Percentiles rank a stretch among this genome's conserved stretches.
Conservation (phyloP, 2,888 invertebrate genomes). For the Catonia carolina region DNA sequence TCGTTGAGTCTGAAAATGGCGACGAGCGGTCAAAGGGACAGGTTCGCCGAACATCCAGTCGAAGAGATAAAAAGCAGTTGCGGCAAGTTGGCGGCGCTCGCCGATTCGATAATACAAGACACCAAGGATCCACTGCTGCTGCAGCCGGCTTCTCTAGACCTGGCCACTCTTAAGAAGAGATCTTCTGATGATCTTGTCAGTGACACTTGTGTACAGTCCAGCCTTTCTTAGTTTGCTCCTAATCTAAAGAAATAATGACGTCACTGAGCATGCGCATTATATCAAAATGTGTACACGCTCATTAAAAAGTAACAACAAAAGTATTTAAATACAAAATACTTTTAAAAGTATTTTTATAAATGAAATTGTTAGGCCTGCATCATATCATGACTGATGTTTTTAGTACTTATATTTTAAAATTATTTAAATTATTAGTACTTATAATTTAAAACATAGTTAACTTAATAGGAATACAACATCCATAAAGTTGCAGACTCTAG, state of each 20-base stretch:
- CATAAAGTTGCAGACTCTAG: no score
- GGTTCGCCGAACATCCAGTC: conserved; percentile 81
- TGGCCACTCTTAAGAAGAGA: conserved; percentile 76
- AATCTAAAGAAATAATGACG: neutral
- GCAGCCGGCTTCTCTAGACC: conserved; percentile 84
- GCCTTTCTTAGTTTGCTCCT: no score
- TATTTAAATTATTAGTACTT: conserved; percentile 14
- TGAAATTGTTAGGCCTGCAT: no score
- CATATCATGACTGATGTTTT: no score
- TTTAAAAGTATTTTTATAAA: no score
- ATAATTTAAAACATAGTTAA: neutral
- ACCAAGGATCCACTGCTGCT: conserved; percentile 83
- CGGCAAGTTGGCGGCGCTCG: conserved; percentile 65
- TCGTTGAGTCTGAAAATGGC: conserved; percentile 79
- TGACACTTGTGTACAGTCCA: conserved; percentile 3
- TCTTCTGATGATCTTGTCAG: conserved; percentile 70
- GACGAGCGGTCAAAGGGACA: conserved; percentile 82
- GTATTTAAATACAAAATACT: no score
- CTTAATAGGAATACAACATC: no score
- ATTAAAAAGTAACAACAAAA: no score
- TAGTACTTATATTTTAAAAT: neutral
- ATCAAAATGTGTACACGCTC: no score
- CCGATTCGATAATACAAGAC: conserved; percentile 81
- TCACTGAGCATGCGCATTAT: no score
- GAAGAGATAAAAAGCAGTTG: conserved; percentile 67